phyloP scores from a whole-genome alignment of 2,113 vertebrate genomes.

The Sminthopsis crassicaudata region DNA sequence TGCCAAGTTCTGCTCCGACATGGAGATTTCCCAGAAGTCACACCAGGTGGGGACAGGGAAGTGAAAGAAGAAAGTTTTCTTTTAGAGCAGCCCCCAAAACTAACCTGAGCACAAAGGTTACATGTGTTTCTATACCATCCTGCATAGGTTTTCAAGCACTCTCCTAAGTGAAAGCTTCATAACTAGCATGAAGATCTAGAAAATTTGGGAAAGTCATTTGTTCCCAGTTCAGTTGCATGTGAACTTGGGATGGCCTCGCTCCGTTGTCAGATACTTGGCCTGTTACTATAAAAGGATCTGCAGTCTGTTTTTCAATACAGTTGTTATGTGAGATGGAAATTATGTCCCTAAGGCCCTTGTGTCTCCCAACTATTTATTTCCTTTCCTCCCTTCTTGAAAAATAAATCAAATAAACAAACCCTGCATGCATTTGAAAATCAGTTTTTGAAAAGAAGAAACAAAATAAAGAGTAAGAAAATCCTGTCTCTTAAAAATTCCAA shows the following conservation, averaged over 20 bases:
- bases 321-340: background rate
- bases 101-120: background rate
- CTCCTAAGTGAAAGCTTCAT: background rate
- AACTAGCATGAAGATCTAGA: background rate
- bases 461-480: background rate
- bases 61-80: background rate
- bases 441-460: background rate
- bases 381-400: background rate
- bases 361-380: background rate
- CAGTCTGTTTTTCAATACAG: background rate
- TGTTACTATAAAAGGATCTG: background rate
- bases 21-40: background rate
- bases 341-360: background rate
- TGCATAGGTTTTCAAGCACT: background rate
- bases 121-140: background rate
- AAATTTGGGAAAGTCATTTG: background rate
- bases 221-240: background rate
- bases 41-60: background rate
- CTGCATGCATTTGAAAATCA: background rate
- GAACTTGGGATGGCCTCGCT: background rate
- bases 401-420: background rate
- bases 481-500: background rate
- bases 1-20: background rate
- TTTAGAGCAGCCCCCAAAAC: background rate
- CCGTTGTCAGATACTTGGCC: background rate